Evolutionary conservation across 2,888 invertebrate species (phyloP), one percentile per base, ranked within the genome.

Genomic region (Acrobasis suavella): DNA sequence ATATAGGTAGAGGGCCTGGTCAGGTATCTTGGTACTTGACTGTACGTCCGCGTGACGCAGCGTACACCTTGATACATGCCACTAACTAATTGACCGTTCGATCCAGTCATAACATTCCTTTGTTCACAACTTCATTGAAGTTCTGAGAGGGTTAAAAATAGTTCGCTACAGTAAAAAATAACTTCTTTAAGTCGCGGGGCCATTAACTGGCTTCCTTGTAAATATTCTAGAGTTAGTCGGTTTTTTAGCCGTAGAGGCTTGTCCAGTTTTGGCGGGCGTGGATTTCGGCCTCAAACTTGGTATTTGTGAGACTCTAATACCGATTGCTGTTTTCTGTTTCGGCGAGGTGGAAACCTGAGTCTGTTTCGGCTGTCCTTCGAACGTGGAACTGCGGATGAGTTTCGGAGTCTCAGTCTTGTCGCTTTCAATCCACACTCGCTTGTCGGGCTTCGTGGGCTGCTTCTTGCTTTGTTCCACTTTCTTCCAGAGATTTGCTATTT

Each of bases 401-500:
- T 90, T 87, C 0, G 93, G 86, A 8, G 87, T 74, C 62, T 88
- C 86, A 1, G 82, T 73, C 69, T 88, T 85, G 60, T 86, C 81
- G 64, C 86, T 76, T 63, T 93, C 92, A 50, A 95, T 94, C 94
- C 94, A 95, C 9, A 94, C 94, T 67, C 94, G 88, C 55, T 91
- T 93, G 64, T 95, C 95, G 9, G 93, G 92, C 73, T 94, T 94
- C 3, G 90, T 84, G 55, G 87, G 93, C 68, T 93, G 93, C 64
- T 92, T 94, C 69, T 95, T 95, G 50, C 89, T 94, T 64, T 95
- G 95, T 73, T 96, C 96, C 0, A 96, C 96, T 78, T 94, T 95
- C 75, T 96, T 96, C 96, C 96, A 97, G 15, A 97, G 83, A 74
- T 94, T 95, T 0, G 96, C 96, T 62, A 97, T 96, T 82, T 96